These are phyloP conservation scores for Sminthurides aquaticus DNA, from an alignment of 2,888 invertebrate genomes.

Conservation along the genomic window DNA sequence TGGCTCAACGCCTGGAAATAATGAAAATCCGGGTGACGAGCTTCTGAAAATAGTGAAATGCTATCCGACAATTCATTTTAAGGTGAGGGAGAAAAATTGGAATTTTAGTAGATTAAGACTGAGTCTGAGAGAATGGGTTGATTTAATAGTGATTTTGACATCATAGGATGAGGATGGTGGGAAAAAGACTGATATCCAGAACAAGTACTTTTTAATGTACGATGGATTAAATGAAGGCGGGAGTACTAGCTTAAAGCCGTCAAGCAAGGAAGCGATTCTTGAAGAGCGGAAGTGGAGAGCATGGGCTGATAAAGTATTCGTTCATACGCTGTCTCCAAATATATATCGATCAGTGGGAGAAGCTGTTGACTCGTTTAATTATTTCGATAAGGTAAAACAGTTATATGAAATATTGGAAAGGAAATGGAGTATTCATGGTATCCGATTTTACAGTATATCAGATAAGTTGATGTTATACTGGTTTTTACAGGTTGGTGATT, in stretches of 20 bases:
- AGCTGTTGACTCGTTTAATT: conserved; percentile 81
- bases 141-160: background rate
- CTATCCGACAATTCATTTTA: conserved; percentile 65
- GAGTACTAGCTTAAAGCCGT: background rate
- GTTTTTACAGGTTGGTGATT: conserved; percentile 64
- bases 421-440: background rate
- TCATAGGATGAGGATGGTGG: conserved; percentile 59
- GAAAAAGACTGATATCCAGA: conserved; percentile 66
- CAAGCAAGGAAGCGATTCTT: conserved; percentile 45
- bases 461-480: no score
- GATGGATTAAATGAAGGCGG: conserved; percentile 50
- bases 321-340: conserved; percentile 92
- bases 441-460: no score
- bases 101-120: no score
- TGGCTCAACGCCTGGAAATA: conserved; percentile 13
- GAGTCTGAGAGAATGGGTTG: background rate
- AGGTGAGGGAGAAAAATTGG: conserved; percentile 38
- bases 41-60: conserved; percentile 62
- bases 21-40: conserved; percentile 51
- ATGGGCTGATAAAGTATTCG: conserved; percentile 86
- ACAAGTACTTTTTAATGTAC: conserved; percentile 82
- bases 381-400: conserved; percentile 67
- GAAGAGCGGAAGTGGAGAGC: conserved; percentile 90
- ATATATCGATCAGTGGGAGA: conserved; percentile 82
- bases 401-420: background rate